Base-by-base conservation (phyloP, 2,797 vertebrate genomes). In the Microctenopoma steveboyesi region DNA sequence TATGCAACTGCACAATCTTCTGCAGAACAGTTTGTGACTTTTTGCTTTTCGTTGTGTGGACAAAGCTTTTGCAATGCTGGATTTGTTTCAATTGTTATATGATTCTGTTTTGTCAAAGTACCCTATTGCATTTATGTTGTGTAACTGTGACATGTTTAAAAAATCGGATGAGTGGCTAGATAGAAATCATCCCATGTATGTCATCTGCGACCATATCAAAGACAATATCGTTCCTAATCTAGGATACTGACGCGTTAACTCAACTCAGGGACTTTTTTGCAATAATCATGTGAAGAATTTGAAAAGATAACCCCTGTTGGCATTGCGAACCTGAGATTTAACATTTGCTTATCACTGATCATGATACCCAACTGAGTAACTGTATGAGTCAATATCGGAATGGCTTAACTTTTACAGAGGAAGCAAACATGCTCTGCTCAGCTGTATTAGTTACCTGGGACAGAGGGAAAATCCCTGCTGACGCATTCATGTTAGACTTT, bases 361-460 rank as follows among this genome's bases (percentile, higher is more conserved):
- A 14, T 43, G 0, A 69, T 18, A 67, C 22, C 54, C 5, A 56
- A 45, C 13, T 3, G 33, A 56, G 28, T 16, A 9, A 9, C 27
- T 16, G 4, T 30, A 39, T 87, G 79, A 82, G 46, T 86, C 78
- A 88, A 46, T 25, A 64, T 57, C 48, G 60, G 37, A 74, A 70
- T 46, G 18, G 45, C 54, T 59, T 27, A 56, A 78, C 63, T 62
- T 62, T 51, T 74, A 54, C 84, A 72, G 70, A 81, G 81, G 87
- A 88, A 88, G 76, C 28, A 59, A 74, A 71, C 66, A 4, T 65
- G 56, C 73, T 72, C 57, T 48, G 14, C 69, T 68, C 59, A 58
- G 64, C 47, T 70, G 27, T 27, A 55, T 47, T 43, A 42, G 30
- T 46, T 73, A 82, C 64, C 68, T 86, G 72, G 4, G 28, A 77